Base-by-base conservation (phyloP, 2,113 vertebrate species). In the Anseranas semipalmata region DNA sequence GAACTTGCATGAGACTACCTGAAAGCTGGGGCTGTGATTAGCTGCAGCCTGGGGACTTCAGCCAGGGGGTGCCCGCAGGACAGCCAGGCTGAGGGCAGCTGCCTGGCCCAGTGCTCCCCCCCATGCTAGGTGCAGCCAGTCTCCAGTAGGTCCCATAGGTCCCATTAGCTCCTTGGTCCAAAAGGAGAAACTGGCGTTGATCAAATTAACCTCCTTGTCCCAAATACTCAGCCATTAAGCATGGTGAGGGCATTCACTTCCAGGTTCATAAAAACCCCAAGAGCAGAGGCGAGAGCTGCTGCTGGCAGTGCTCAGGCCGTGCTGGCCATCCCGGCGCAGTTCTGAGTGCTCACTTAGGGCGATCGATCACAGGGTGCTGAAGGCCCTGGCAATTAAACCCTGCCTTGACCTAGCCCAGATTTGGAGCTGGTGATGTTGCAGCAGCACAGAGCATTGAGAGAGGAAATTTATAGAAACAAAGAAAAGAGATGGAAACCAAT, bases 181-280 rank as follows among this genome's bases (percentile, higher is more conserved):
- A 53, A 81, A 63, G 41, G 15, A 82, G 13, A 12, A 22, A 48
- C 4, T 32, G 60, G 76, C 28, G 80, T 83, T 45, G 37, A n/a
- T 3, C 55, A 37, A 19, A 78, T 62, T 12, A 70, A 33, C 41
- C 41, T 12, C 9, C 9, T 41, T 12, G 12, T 41, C 41, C 33
- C 30, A 77, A 59, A 53, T 4, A 11, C 22, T n/a, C 33, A 19
- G 15, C 8, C 39, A 4, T 7, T 0, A 7, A 56, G 50, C 8
- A 0, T 2, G 27, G 30, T 3, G 1, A 2, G 3, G 5, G 6
- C 22, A 3, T 39, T 55, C 48, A 60, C 11, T 43, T 70, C 30
- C 65, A 17, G 7, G 21, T 12, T 70, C 4, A 67, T 39, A 63
- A 41, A 4, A 5, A 3, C 27, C 35, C n/a, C 62, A 17, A 30